phyloP scores from a whole-genome alignment of 2,113 vertebrate species.

The Dipodomys ordii region DNA sequence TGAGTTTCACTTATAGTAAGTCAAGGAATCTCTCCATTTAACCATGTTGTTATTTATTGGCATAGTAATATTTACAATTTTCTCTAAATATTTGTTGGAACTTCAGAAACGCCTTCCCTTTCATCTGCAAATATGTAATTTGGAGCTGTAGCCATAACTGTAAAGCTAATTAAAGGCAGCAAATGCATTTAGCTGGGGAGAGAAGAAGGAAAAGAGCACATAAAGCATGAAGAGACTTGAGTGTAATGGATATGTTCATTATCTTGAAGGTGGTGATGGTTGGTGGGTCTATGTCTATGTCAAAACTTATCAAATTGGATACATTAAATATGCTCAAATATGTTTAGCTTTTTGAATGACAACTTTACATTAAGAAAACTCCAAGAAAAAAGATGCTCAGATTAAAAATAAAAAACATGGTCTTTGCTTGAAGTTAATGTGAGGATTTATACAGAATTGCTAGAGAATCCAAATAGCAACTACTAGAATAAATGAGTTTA shows the following conservation, averaged over 20 bases:
- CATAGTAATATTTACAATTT: background rate
- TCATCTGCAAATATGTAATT: constrained; percentile 9
- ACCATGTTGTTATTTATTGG: constrained; percentile 16
- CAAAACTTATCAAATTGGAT: background rate
- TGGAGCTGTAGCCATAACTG: background rate
- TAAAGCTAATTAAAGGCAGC: constrained; percentile 11
- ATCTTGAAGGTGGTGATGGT: background rate
- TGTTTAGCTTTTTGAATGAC: background rate
- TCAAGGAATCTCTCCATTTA: background rate
- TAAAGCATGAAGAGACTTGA: background rate
- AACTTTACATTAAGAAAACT: background rate
- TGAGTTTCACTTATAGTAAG: background rate
- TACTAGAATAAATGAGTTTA: background rate
- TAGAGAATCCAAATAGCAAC: background rate
- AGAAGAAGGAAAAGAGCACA: background rate
- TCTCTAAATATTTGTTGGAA: background rate
- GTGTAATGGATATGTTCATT: background rate
- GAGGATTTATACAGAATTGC: background rate
- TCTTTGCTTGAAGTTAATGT: constrained; percentile 8
- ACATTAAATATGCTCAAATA: background rate
- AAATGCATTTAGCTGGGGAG: background rate
- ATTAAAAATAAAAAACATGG: constrained; percentile 8
- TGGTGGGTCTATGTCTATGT: background rate
- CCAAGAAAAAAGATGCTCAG: background rate
- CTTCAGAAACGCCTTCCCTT: background rate